phyloP scores from a whole-genome alignment of 1,140 invertebrate species.

The Pachyrhynchus sulphureomaculatus region DNA sequence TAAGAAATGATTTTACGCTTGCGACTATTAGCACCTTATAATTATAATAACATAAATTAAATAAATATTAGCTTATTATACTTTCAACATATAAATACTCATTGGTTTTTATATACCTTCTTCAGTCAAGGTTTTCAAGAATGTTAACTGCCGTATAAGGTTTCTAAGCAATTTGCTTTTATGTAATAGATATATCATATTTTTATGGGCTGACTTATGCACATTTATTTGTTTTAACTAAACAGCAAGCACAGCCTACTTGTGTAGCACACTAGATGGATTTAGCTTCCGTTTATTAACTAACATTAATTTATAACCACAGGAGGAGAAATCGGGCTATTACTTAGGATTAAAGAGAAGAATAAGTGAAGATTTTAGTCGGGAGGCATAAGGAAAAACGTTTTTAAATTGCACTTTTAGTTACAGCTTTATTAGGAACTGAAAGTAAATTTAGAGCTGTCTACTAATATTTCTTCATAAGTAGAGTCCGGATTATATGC shows the following conservation, averaged over 20 bases:
- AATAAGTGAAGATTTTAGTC: too few species aligned
- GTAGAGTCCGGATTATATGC: too few species aligned
- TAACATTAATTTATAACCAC: not conserved
- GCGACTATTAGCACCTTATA: too few species aligned
- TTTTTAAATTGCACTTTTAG: too few species aligned
- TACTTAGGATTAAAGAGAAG: too few species aligned
- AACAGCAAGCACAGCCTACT: not conserved
- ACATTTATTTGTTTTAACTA: not conserved
- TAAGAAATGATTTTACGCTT: too few species aligned
- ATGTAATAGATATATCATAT: slow-evolving; percentile 12
- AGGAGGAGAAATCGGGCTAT: not conserved
- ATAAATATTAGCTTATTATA: too few species aligned
- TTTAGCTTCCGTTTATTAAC: slow-evolving; percentile 5
- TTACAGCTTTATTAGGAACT: too few species aligned
- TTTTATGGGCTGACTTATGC: not conserved
- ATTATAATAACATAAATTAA: too few species aligned
- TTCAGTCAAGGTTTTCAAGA: slow-evolving; percentile 4
- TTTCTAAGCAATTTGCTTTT: slow-evolving; percentile 3
- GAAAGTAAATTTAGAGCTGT: too few species aligned
- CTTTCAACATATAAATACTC: not conserved
- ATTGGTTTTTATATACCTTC: not conserved
- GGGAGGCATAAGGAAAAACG: too few species aligned
- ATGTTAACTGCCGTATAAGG: slow-evolving; percentile 8
- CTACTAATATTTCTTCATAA: too few species aligned
- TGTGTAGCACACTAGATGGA: slow-evolving; percentile 1